These are phyloP conservation scores for Malaclemys terrapin DNA, from an alignment of 2,113 vertebrate genomes.

Conservation along the genomic window DNA sequence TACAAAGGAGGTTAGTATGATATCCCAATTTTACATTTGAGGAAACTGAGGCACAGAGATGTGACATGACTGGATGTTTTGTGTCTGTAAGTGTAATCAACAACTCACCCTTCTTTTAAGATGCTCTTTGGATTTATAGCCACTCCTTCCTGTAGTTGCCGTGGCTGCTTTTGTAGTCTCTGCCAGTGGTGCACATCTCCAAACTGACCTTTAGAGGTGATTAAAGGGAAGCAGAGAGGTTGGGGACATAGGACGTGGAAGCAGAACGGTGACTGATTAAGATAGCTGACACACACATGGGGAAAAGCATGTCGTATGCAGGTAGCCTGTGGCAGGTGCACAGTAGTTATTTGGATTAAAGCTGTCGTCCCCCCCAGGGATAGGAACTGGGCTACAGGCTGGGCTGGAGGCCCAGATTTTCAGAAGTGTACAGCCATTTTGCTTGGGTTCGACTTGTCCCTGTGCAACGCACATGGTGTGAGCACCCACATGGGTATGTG, in stretches of 20 bases:
- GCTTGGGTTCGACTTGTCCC: neutral
- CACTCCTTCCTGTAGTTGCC: neutral
- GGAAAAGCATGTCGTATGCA: neutral
- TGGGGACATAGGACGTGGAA: neutral
- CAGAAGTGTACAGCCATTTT: neutral
- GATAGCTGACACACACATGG: neutral
- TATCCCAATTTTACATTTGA: neutral
- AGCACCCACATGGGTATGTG: neutral
- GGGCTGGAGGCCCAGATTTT: neutral
- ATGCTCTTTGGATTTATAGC: neutral
- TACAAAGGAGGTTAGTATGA: neutral
- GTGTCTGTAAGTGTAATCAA: neutral
- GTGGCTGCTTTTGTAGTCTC: neutral
- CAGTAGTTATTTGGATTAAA: neutral
- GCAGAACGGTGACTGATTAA: neutral
- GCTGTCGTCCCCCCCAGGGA: accelerated
- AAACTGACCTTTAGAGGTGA: neutral
- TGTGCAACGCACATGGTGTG: neutral
- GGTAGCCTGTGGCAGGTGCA: neutral
- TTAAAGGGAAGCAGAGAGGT: neutral
- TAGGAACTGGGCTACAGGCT: neutral
- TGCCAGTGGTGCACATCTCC: neutral
- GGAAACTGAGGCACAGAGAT: neutral
- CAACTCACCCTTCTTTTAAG: neutral
- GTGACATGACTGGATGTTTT: neutral